Percentiles rank a stretch among this genome's conserved stretches.
Evolutionary conservation across 2,113 vertebrate genomes (phyloP).

Genomic region (Bathybates hornii): DNA sequence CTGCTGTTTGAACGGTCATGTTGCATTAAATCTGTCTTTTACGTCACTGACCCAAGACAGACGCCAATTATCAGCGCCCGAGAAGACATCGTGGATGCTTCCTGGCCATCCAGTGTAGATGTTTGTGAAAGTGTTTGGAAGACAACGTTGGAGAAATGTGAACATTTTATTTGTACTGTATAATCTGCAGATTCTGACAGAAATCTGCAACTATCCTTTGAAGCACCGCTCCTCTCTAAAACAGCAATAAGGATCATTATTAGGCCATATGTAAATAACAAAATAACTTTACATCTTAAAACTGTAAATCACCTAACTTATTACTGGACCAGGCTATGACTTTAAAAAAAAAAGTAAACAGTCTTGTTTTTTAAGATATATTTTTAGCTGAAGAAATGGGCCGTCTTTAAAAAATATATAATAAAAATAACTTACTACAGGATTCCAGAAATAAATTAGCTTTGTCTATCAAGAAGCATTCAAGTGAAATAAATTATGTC

Average conservation of each 20-base stretch:
- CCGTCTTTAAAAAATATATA: no score
- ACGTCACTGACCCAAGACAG: background rate
- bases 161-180: background rate
- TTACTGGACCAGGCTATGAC: background rate
- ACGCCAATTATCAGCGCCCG: accelerated
- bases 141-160: background rate
- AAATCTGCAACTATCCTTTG: background rate
- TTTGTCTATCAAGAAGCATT: no score
- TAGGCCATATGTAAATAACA: background rate
- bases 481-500: no score
- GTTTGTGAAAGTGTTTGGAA: background rate
- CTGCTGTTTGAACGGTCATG: background rate
- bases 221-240: background rate
- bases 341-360: background rate
- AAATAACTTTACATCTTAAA: no score
- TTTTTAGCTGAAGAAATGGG: no score
- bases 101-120: background rate
- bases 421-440: no score
- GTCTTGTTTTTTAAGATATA: no score
- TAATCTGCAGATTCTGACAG: background rate
- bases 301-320: background rate
- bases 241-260: background rate
- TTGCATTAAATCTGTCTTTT: background rate
- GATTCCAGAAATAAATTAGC: no score
- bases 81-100: accelerated